Percentiles rank a stretch among this genome's conserved stretches.
Conservation (phyloP, 2,797 vertebrate genomes). For the Odontamblyopus lacepedii region DNA sequence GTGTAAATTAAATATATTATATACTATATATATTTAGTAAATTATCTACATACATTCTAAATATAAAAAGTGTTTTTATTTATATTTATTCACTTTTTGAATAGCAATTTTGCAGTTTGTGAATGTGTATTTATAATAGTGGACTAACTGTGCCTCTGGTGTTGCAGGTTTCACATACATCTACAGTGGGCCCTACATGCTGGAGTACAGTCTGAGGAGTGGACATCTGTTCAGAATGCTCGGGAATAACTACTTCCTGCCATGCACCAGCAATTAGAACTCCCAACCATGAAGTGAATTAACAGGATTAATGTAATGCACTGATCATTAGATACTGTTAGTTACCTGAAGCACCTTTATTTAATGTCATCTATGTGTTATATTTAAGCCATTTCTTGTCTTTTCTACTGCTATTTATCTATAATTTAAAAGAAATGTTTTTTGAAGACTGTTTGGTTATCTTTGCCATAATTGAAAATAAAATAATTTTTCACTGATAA, state of each 20-base stretch:
- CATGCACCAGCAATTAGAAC: constrained; percentile 63
- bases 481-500: too few species aligned
- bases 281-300: neutral
- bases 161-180: constrained; percentile 66
- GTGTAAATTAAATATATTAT: neutral
- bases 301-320: neutral
- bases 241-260: constrained; percentile 62
- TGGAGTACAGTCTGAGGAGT: constrained; percentile 51
- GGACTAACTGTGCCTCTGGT: constrained; percentile 14
- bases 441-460: neutral
- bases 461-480: neutral
- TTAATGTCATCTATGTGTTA: neutral
- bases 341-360: neutral
- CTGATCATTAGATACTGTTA: neutral
- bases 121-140: neutral
- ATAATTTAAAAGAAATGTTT: neutral
- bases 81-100: neutral
- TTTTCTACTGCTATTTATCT: neutral
- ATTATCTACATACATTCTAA: neutral
- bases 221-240: constrained; percentile 43
- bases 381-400: neutral
- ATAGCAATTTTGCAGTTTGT: neutral
- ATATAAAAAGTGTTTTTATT: neutral
- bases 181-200: constrained; percentile 64
- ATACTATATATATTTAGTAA: neutral